These are phyloP conservation scores for Camptogramma bilineatum DNA, from an alignment of 2,888 invertebrate species.

Conservation along the genomic window DNA sequence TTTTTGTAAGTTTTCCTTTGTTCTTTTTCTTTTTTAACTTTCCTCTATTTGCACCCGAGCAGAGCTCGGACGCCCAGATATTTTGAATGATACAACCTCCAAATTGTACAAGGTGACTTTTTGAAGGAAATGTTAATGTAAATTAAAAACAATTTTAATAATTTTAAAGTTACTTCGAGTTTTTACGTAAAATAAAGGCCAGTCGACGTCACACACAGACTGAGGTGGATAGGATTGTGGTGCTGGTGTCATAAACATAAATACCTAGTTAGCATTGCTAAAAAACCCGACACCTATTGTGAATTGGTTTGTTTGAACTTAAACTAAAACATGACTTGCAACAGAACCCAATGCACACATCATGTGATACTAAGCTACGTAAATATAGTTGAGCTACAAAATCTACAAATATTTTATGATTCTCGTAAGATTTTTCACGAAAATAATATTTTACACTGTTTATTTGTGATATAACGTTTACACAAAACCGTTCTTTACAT, in stretches of 20 bases:
- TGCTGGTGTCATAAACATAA: too few species aligned
- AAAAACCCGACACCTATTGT: neutral
- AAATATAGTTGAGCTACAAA: constrained; percentile 8
- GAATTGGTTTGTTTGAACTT: neutral
- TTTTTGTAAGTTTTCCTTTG: too few species aligned
- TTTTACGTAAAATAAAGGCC: neutral
- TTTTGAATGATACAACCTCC: neutral
- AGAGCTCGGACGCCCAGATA: too few species aligned
- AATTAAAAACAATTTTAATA: neutral
- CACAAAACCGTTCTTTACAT: neutral
- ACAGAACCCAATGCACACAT: constrained; percentile 1
- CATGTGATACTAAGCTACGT: constrained; percentile 5
- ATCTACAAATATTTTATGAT: constrained; percentile 5
- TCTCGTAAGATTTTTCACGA: constrained; percentile 7
- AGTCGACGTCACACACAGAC: neutral
- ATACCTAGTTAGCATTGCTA: too few species aligned
- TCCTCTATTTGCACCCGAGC: too few species aligned
- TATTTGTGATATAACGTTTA: neutral
- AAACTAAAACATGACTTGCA: neutral
- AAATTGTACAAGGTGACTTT: constrained; percentile 1
- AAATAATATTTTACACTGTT: neutral
- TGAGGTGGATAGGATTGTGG: neutral
- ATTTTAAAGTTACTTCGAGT: neutral
- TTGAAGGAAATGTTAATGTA: neutral
- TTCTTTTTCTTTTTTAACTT: too few species aligned